Conservation (phyloP, 1,140 invertebrate species). For the Brachionus manjavacas region DNA sequence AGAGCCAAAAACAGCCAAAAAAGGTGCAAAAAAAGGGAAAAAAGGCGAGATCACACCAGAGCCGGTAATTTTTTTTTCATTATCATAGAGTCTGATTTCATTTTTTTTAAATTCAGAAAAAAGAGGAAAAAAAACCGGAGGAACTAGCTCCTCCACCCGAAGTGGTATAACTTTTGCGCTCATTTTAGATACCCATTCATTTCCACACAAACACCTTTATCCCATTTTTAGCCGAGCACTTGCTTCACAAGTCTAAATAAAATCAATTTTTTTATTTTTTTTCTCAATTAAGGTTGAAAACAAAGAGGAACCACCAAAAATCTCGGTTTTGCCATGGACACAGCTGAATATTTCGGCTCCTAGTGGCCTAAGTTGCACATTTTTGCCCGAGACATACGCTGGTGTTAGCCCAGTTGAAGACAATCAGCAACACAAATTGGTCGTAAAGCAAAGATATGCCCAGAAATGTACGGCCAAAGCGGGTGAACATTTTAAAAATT, state of each 20-base stretch:
- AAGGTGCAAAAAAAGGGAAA: neutral
- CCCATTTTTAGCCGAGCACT: neutral
- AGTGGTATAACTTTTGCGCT: neutral
- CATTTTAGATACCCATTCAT: neutral
- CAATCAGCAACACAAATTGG: constrained; percentile 48
- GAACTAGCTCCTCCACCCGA: neutral
- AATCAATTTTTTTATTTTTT: neutral
- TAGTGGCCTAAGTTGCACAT: constrained; percentile 54
- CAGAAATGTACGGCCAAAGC: constrained; percentile 51
- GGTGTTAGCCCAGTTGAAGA: constrained; percentile 50
- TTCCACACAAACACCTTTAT: neutral
- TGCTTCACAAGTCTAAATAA: neutral
- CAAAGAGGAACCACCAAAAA: constrained; percentile 41
- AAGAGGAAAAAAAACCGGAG: neutral
- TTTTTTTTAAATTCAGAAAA: neutral
- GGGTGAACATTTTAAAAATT: constrained; percentile 49
- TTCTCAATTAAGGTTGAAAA: constrained; percentile 45
- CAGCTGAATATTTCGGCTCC: constrained; percentile 55
- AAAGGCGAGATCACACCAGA: neutral
- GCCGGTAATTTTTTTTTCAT: neutral
- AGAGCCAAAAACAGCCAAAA: neutral
- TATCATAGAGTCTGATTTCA: neutral
- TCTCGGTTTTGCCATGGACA: constrained; percentile 49
- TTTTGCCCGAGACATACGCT: constrained; percentile 50
- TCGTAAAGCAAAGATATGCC: constrained; percentile 54